A percentile compares a stretch with the other conserved stretches of the same genome.
These are phyloP conservation scores for Pyxicephalus adspersus DNA, from an alignment of 2,113 vertebrate species.

Conservation along the genomic window DNA sequence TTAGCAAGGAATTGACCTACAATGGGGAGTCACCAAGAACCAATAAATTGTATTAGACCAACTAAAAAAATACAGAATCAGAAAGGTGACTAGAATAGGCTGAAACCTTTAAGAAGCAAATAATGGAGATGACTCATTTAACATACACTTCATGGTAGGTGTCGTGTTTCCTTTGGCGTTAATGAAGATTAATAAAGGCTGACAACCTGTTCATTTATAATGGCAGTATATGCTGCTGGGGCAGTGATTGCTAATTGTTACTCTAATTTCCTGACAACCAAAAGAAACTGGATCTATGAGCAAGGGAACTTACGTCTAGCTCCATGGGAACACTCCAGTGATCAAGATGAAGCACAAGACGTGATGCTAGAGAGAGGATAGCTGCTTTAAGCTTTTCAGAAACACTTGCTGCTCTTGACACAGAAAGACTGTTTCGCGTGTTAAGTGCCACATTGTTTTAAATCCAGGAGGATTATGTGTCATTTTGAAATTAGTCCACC, in stretches of 20 bases:
- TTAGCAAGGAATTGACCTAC: too few species aligned
- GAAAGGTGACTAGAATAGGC: background rate
- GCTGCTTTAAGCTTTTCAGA: slow-evolving; percentile 1
- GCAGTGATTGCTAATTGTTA: slow-evolving; percentile 41
- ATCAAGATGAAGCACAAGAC: slow-evolving; percentile 4
- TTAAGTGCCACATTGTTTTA: slow-evolving; percentile 8
- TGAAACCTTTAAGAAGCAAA: background rate
- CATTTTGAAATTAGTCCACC: slow-evolving; percentile 25
- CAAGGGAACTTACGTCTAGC: background rate
- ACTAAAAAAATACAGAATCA: too few species aligned
- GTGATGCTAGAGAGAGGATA: slow-evolving; percentile 1
- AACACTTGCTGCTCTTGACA: slow-evolving; percentile 6
- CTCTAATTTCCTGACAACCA: slow-evolving; percentile 43
- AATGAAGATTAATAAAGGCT: slow-evolving; percentile 43
- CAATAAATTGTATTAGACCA: too few species aligned
- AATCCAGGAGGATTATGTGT: slow-evolving; percentile 16
- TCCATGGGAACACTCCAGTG: slow-evolving; percentile 10
- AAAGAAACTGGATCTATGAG: slow-evolving; percentile 23
- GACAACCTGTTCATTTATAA: slow-evolving; percentile 47
- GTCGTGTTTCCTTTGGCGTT: slow-evolving; percentile 40
- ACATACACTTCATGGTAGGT: background rate
- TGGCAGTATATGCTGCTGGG: slow-evolving; percentile 39
- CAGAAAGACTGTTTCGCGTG: slow-evolving; percentile 10
- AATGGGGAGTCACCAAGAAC: background rate
- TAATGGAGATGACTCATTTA: slow-evolving; percentile 42